These are phyloP conservation scores for Vulpes vulpes DNA, from an alignment of 2,113 vertebrate species.

Conservation along the genomic window DNA sequence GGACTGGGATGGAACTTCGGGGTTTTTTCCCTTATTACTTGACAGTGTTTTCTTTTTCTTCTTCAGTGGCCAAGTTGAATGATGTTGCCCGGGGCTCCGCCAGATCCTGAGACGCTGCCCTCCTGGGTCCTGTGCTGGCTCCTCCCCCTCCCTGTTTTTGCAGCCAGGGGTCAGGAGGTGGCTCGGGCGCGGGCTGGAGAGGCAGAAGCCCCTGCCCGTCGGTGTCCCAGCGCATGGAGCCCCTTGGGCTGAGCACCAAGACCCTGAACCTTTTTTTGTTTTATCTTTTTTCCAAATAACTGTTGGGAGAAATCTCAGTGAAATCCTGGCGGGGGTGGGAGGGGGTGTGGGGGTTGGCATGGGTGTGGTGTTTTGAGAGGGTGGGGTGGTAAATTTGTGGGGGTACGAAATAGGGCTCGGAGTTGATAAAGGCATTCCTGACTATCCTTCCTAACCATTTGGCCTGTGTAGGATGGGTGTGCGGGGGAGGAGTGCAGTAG, in stretches of 20 bases:
- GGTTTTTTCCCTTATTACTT: slow-evolving; percentile 72
- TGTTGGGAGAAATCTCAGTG: slow-evolving; percentile 71
- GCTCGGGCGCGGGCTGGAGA: slow-evolving; percentile 76
- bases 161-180: slow-evolving; percentile 81
- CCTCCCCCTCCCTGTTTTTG: slow-evolving; percentile 79
- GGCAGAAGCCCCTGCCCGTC: slow-evolving; percentile 80
- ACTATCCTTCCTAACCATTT: not conserved
- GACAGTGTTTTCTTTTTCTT: slow-evolving; percentile 78
- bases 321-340: slow-evolving; percentile 9
- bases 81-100: slow-evolving; percentile 83
- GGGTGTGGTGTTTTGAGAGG: slow-evolving; percentile 41
- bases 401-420: slow-evolving; percentile 2
- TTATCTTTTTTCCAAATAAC: slow-evolving; percentile 75
- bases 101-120: slow-evolving; percentile 82
- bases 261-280: slow-evolving; percentile 79
- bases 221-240: slow-evolving; percentile 82
- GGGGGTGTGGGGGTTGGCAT: not conserved
- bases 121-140: slow-evolving; percentile 80
- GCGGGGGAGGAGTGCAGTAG: not conserved
- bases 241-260: slow-evolving; percentile 83
- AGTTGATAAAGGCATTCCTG: slow-evolving; percentile 45
- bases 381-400: slow-evolving; percentile 33
- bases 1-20: slow-evolving; percentile 47
- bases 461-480: not conserved
- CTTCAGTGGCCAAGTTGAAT: slow-evolving; percentile 85